Conservation (phyloP, 2,797 vertebrate species). For the Urocyon cinereoargenteus region DNA sequence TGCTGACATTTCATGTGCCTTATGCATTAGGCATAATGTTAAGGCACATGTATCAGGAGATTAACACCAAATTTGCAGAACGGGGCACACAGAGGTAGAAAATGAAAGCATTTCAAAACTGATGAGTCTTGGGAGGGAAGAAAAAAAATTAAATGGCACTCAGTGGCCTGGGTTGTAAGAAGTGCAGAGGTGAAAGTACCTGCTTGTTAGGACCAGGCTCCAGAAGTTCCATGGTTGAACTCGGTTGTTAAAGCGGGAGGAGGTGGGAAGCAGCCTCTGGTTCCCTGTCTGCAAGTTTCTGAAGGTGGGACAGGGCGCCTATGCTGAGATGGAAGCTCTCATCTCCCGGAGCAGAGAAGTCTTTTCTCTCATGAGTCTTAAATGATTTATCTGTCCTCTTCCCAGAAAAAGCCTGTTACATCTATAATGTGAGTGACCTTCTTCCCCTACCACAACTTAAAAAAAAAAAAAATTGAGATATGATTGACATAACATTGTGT, state of each 20-base stretch:
- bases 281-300: background rate
- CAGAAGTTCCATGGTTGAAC: background rate
- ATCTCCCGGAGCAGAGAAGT: background rate
- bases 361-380: background rate
- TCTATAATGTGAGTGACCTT: background rate
- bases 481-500: background rate
- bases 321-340: background rate
- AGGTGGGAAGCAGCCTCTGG: background rate
- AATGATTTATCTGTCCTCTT: background rate
- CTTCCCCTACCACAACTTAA: background rate
- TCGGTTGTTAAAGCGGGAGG: background rate
- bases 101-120: slow-evolving; percentile 1
- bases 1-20: background rate
- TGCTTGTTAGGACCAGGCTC: slow-evolving; percentile 12
- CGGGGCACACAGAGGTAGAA: background rate
- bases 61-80: background rate
- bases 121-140: background rate
- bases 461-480: background rate
- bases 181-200: slow-evolving; percentile 44
- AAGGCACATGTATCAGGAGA: too few relatives aligned
- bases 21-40: too few relatives aligned
- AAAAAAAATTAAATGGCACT: background rate
- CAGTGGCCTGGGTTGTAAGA: background rate
- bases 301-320: background rate
- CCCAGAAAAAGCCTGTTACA: background rate